Percentiles rank a stretch among this genome's conserved stretches.
Evolutionary conservation across 2,888 invertebrate species (phyloP).

Genomic region (Quadriops clusia): DNA sequence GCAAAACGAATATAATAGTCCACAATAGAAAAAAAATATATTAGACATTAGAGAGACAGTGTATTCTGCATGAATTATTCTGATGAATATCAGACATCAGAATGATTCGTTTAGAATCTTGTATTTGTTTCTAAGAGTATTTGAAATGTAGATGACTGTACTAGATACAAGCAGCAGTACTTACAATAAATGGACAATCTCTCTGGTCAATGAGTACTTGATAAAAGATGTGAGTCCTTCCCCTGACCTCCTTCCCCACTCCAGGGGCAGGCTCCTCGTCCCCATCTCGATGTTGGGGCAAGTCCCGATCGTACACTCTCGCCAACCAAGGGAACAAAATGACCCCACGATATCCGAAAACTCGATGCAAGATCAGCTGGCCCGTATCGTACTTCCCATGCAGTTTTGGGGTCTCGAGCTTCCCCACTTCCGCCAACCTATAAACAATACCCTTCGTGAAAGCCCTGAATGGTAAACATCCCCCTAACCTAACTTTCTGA

Average conservation of each 20-base stretch:
- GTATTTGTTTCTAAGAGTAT: no score
- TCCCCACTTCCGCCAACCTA: constrained; percentile 90
- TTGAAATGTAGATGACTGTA: constrained; percentile 1
- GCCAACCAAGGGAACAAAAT: constrained; percentile 96
- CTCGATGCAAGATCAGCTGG: constrained; percentile 88
- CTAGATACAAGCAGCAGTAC: constrained; percentile 28
- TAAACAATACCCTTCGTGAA: constrained; percentile 15
- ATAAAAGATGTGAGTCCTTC: constrained; percentile 88
- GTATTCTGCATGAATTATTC: no score
- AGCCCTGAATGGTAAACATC: constrained; percentile 5
- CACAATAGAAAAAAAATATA: no score
- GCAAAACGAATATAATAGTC: no score
- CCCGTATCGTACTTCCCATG: constrained; percentile 92
- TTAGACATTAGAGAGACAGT: no score
- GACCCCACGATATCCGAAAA: constrained; percentile 95
- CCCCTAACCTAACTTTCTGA: constrained; percentile 16
- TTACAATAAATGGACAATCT: constrained; percentile 93
- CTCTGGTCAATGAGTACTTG: constrained; percentile 95
- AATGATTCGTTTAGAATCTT: no score
- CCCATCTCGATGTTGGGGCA: constrained; percentile 40
- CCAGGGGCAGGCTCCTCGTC: constrained; percentile 30
- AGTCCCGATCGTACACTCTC: constrained; percentile 86
- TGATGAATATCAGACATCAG: no score
- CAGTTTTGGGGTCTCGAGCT: constrained; percentile 73
- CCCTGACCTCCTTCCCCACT: constrained; percentile 78